Base-by-base conservation (phyloP, 2,113 vertebrate species). In the Platysternon megacephalum region DNA sequence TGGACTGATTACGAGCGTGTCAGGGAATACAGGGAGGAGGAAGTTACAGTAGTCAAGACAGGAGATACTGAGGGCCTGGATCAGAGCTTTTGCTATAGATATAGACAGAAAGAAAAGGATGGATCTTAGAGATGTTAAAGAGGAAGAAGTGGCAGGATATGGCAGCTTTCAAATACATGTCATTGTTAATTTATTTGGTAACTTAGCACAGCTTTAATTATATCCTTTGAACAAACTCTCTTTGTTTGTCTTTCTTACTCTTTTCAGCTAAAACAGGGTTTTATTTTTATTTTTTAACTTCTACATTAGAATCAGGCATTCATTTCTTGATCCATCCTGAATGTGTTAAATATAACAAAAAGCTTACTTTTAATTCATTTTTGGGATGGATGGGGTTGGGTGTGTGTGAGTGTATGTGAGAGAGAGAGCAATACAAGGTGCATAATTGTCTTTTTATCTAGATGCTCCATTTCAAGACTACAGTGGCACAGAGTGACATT, bases 101-200 rank as follows among this genome's bases (percentile, higher is more conserved):
- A 44, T 61, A 8, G 68, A 17, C 0, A 0, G 5, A 0, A 11
- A 80, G 55, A 83, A 85, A 49, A 28, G 55, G 6, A 26, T 1
- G 82, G 26, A 65, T 90, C 6, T 58, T 4, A 79, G 5, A 21
- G 8, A 28, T 29, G 24, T 7, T 8, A 44, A 7, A 46, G 3
- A 89, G 81, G 9, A 78, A 76, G n/a, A 91, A 91, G 83, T 26
- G 1, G 3, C 56, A 46, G 32, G 84, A 78, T 68, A 55, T 61
- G 4, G 2, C 49, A 10, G 19, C 84, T 53, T 61, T 72, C n/a
- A 35, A 1, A 79, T 56, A 84, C 1, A 3, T 52, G 26, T 6
- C 0, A 26, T 72, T 0, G 1, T 24, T 86, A 87, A 80, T 86
- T 90, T 19, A 16, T 61, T 48, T 83, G 11, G 16, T n/a, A 90